Percentiles rank a stretch among this genome's conserved stretches.
These are phyloP conservation scores for Leptopilina boulardi DNA, from an alignment of 1,140 invertebrate genomes.

Conservation along the genomic window DNA sequence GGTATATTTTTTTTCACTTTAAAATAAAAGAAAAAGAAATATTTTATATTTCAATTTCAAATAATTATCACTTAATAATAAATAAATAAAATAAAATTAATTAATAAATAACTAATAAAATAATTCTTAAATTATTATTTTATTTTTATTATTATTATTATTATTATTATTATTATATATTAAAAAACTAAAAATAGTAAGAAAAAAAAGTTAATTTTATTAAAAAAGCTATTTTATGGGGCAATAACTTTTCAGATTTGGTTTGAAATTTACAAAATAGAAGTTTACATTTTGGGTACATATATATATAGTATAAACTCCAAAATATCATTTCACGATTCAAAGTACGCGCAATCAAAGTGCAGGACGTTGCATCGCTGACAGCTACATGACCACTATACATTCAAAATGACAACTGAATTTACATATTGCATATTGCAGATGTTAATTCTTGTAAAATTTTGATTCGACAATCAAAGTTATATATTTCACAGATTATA, in stretches of 20 bases:
- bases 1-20: neutral
- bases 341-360: constrained; percentile 7
- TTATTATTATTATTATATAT: too few species aligned
- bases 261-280: constrained; percentile 14
- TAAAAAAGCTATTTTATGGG: neutral
- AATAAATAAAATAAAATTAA: too few species aligned
- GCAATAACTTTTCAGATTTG: neutral
- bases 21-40: neutral
- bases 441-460: neutral
- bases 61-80: neutral
- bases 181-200: too few species aligned
- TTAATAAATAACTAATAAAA: too few species aligned
- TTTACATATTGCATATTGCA: constrained; percentile 2
- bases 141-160: too few species aligned
- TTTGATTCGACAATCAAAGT: neutral
- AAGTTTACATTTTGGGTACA: neutral
- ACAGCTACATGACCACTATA: neutral
- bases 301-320: too few species aligned
- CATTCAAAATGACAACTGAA: constrained; percentile 8
- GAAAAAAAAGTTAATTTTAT: neutral
- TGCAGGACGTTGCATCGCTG: neutral
- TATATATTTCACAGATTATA: neutral
- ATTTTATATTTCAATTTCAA: neutral
- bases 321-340: constrained; percentile 10
- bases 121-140: too few species aligned